Evolutionary conservation across 2,797 vertebrate genomes (phyloP).

Genomic region (Masticophis lateralis): DNA sequence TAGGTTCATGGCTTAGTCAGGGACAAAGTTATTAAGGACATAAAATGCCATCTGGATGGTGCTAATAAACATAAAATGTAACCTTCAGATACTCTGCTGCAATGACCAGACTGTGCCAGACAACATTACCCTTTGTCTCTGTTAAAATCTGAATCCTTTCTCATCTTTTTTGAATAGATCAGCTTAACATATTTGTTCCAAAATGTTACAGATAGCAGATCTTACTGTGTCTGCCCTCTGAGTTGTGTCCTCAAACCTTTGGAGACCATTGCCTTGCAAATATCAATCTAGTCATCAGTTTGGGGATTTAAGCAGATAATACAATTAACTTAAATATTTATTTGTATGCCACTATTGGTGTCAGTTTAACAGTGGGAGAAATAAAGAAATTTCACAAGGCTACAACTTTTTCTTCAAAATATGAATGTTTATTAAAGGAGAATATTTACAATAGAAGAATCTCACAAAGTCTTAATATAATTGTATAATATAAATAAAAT

Average conservation of each 20-base stretch:
- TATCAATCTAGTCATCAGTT: slow-evolving; percentile 29
- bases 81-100: slow-evolving; percentile 77
- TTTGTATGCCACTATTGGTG: slow-evolving; percentile 58
- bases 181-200: slow-evolving; percentile 44
- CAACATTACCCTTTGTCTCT: slow-evolving; percentile 74
- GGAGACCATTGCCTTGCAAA: slow-evolving; percentile 16
- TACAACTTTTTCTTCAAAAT: slow-evolving; percentile 33
- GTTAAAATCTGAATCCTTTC: slow-evolving; percentile 61
- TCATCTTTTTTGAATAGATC: slow-evolving; percentile 34
- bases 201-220: slow-evolving; percentile 40
- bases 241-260: slow-evolving; percentile 38
- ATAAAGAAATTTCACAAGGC: slow-evolving; percentile 36
- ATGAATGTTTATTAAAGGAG: slow-evolving; percentile 38
- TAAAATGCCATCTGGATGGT: slow-evolving; percentile 83
- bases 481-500: not conserved
- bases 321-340: slow-evolving; percentile 49
- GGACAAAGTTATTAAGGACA: slow-evolving; percentile 85
- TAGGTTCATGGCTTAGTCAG: slow-evolving; percentile 83
- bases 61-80: slow-evolving; percentile 83
- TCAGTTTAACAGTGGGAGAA: slow-evolving; percentile 29
- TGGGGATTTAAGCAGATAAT: slow-evolving; percentile 27
- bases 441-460: not conserved
- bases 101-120: slow-evolving; percentile 74
- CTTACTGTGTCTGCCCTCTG: slow-evolving; percentile 15
- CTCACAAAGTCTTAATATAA: not conserved